phyloP scores from a whole-genome alignment of 2,797 vertebrate genomes.

The Chaetophractus vellerosus region DNA sequence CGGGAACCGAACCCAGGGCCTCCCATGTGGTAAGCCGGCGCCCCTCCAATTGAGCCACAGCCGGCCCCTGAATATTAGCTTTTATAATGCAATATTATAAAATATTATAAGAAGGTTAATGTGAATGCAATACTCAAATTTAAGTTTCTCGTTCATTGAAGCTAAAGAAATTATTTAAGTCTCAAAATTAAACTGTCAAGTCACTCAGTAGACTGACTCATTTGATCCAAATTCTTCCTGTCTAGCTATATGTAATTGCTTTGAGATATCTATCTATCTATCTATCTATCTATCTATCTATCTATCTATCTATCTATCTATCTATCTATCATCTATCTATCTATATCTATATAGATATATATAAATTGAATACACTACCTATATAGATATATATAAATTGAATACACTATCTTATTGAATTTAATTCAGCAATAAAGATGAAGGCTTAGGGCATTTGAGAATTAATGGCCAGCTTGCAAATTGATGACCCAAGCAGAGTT shows the following conservation, averaged over 20 bases:
- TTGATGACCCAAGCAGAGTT: constrained; percentile 79
- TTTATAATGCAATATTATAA: too few species aligned
- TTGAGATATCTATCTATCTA: too few species aligned
- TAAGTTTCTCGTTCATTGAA: constrained; percentile 40
- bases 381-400: constrained; percentile 68
- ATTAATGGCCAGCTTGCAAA: constrained; percentile 80
- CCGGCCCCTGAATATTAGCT: too few species aligned
- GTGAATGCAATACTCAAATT: not conserved
- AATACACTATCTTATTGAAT: constrained; percentile 78
- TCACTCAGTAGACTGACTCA: constrained; percentile 61
- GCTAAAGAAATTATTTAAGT: constrained; percentile 57
- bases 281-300: too few species aligned
- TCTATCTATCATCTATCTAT: too few species aligned
- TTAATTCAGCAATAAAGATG: constrained; percentile 82
- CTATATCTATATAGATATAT: too few species aligned
- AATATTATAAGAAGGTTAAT: constrained; percentile 24
- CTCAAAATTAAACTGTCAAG: constrained; percentile 69
- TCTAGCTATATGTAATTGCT: constrained; percentile 70
- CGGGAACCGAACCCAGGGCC: too few species aligned
- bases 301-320: too few species aligned
- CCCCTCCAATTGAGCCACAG: too few species aligned
- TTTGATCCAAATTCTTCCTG: constrained; percentile 65
- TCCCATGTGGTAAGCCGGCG: too few species aligned
- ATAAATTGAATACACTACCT: too few species aligned
- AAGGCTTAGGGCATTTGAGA: constrained; percentile 66